Base-by-base conservation (phyloP, 2,888 invertebrate species). In the Spilosoma lubricipeda region DNA sequence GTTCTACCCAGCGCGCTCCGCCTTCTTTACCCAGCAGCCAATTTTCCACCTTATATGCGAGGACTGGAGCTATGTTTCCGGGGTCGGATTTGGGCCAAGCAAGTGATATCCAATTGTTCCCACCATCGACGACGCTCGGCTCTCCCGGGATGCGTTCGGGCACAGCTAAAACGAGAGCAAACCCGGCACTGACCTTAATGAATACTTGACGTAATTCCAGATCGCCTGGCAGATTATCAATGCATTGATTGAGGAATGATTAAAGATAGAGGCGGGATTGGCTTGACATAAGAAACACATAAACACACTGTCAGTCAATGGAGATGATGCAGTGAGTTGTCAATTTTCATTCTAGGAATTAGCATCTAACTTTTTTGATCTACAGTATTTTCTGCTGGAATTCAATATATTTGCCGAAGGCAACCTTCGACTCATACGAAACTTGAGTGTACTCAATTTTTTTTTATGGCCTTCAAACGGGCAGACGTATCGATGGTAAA, bases 1-100 rank as follows among this genome's bases (percentile, higher is more conserved):
- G 93, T 94, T 98, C 98, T 7, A 93, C 94, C 98, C 98, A 98
- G 84, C 97, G 96, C 3, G 98, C 98, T n/a, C 98, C 98, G 23
- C 98, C 98, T 85, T 98, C 98, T 69, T 97, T 97, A 2, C 98
- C 98, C 56, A 97, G 90, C 56, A 97, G 95, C 98, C 98, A 98
- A 73, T 97, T 97, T 86, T 98, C 98, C 8, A 98, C 97, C 87
- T 97, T 97, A 92, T 98, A 98, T 0, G 98, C 98, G 45, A 98
- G 96, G 3, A 98, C 97, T 0, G 98, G 98, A 5, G 98, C 98
- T 88, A 96, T 83, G 90, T 94, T 97, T 36, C 96, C 95, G 76
- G 96, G 95, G 75, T 97, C 96, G 0, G 98, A 97, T 90, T 98
- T 98, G 52, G 97, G 97, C 98, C 98, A 98, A n/a, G 97, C 96